Evolutionary conservation across 2,113 vertebrate species (phyloP).

Genomic region (Mustela lutreola): DNA sequence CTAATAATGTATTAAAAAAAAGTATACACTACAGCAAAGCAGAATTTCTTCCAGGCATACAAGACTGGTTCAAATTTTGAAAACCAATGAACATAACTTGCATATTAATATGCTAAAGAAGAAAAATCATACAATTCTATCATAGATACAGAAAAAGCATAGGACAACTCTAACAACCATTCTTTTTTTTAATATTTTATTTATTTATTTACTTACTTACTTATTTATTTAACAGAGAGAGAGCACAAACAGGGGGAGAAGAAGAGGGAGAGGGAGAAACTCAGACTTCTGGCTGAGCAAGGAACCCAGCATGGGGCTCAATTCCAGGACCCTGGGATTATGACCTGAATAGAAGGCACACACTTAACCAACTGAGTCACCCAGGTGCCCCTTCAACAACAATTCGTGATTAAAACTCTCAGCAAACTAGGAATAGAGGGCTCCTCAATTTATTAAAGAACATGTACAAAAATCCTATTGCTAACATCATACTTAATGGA

Average conservation of each 20-base stretch:
- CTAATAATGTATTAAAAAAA: not conserved
- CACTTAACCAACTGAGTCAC: not conserved
- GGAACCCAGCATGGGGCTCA: not conserved
- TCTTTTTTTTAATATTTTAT: not conserved
- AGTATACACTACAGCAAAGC: not conserved
- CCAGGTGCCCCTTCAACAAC: not conserved
- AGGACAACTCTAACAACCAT: not conserved
- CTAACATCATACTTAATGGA: not conserved
- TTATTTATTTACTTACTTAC: not conserved
- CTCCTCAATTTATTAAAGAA: not conserved
- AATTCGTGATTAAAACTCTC: not conserved
- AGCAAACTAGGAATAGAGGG: not conserved
- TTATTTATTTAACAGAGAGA: not conserved
- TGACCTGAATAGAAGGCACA: not conserved
- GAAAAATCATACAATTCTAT: not conserved
- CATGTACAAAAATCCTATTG: not conserved
- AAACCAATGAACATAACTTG: not conserved
- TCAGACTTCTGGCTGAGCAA: not conserved
- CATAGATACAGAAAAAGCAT: not conserved
- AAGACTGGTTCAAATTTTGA: not conserved
- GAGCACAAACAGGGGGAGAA: not conserved
- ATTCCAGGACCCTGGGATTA: not conserved
- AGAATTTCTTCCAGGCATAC: not conserved
- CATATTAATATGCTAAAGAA: not conserved
- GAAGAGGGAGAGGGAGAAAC: not conserved